Conservation (phyloP, 2,113 vertebrate genomes). For the Limnothrissa miodon region DNA sequence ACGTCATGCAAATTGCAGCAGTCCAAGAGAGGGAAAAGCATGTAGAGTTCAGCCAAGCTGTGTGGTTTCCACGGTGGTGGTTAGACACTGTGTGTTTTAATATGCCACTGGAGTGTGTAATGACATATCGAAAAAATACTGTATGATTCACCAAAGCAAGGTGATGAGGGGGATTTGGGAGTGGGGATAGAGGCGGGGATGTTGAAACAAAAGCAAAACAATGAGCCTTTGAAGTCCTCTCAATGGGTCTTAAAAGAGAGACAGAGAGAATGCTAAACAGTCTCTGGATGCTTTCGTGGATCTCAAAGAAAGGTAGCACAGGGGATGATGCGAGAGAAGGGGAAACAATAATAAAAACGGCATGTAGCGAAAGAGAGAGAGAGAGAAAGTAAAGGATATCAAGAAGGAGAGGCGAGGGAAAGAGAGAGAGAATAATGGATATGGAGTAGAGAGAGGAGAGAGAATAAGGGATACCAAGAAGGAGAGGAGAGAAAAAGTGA, state of each 20-base stretch:
- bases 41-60: not conserved
- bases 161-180: not conserved
- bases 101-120: not conserved
- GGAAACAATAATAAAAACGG: not conserved
- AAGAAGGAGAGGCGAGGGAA: not conserved
- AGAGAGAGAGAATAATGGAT: constrained; percentile 19
- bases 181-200: not conserved
- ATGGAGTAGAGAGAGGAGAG: constrained; percentile 23
- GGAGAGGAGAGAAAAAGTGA: not conserved
- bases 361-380: not conserved
- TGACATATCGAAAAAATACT: not conserved
- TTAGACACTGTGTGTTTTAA: not conserved
- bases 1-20: not conserved
- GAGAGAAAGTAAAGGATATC: not conserved
- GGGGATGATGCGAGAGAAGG: not conserved
- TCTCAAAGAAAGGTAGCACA: not conserved
- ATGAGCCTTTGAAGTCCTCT: constrained; percentile 8
- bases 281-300: not conserved
- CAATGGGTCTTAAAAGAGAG: not conserved
- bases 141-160: constrained; percentile 7
- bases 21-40: not conserved
- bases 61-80: not conserved
- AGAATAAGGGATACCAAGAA: constrained; percentile 7
- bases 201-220: not conserved
- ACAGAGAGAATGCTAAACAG: not conserved